These are phyloP conservation scores for Saccopteryx leptura DNA, from an alignment of 2,113 vertebrate species.

Conservation along the genomic window DNA sequence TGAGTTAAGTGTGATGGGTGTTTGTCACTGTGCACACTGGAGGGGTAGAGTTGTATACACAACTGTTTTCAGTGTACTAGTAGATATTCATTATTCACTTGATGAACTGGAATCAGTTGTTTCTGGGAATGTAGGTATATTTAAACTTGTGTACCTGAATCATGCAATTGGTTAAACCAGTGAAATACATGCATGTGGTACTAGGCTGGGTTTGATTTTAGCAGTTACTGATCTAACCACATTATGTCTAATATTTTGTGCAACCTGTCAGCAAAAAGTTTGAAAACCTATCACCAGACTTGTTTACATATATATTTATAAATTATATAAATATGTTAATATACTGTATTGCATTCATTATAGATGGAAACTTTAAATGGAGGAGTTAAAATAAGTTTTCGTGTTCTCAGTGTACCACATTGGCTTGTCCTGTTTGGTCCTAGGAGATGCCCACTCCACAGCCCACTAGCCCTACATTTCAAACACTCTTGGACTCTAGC, in stretches of 20 bases:
- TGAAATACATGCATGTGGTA: neutral
- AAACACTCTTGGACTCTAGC: neutral
- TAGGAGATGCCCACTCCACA: neutral
- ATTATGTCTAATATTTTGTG: neutral
- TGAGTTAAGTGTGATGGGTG: neutral
- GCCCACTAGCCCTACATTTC: neutral
- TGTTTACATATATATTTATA: neutral
- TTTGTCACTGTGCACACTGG: rapidly evolving
- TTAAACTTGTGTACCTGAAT: neutral
- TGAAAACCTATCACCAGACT: neutral
- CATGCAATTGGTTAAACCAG: neutral
- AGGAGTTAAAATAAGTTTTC: neutral
- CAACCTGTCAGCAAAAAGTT: neutral
- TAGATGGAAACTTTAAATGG: neutral
- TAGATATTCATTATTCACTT: neutral
- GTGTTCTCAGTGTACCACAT: neutral
- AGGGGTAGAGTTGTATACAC: neutral
- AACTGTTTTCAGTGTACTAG: neutral
- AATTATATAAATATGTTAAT: neutral
- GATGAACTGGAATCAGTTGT: neutral
- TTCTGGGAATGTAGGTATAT: neutral
- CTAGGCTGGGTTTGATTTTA: neutral
- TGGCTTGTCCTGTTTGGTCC: neutral
- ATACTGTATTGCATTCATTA: neutral
- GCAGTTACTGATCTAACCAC: neutral